Evolutionary conservation across 2,888 invertebrate species (phyloP), one percentile per base, ranked within the genome.

Genomic region (Athalia circularis): DNA sequence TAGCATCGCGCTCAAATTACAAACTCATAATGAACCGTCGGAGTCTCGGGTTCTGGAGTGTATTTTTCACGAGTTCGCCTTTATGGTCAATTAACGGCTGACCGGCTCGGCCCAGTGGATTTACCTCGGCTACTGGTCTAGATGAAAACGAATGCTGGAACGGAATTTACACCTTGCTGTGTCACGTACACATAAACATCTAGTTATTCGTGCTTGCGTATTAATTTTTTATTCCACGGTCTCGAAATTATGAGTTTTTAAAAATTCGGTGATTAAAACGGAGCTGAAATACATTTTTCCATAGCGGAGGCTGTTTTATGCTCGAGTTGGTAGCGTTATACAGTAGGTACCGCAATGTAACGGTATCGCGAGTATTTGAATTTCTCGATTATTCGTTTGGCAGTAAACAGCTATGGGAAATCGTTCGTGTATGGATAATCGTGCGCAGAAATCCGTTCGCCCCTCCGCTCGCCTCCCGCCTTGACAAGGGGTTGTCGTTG

Each of bases 51-150:
- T 86, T 86, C 84, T 81, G 81, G 81, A 80, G 81, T 79, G 81
- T 83, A 83, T 83, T 84, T 85, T 86, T 87, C 86, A 87, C 85
- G 87, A 87, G 87, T 86, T 85, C 84, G 80, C 82, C 76, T 82
- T 81, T 83, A 84, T 84, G 86, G 86, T 87, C 86, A 86, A 86
- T 86, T 86, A 86, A 84, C 29, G 82, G 82, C 80, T 80, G 83
- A 82, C 80, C 82, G 59, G 52, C 45, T 62, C 75, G 50, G 62
- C 75, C 75, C 75, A 75, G 62, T 64, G 75, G 64, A 62, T 75
- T 75, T 75, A 47, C 75, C 62, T 62, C 72, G 15, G 59, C 52
- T 43, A 7, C 64, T 50, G 62, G 50, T 52, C 75, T 62, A 50
- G 64, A 43, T 50, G 75, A 75, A 75, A 75, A 75, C 64, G 29